Evolutionary conservation across 2,113 vertebrate species (phyloP), one percentile per base, ranked within the genome.

Genomic region (Phaethornis superciliosus): DNA sequence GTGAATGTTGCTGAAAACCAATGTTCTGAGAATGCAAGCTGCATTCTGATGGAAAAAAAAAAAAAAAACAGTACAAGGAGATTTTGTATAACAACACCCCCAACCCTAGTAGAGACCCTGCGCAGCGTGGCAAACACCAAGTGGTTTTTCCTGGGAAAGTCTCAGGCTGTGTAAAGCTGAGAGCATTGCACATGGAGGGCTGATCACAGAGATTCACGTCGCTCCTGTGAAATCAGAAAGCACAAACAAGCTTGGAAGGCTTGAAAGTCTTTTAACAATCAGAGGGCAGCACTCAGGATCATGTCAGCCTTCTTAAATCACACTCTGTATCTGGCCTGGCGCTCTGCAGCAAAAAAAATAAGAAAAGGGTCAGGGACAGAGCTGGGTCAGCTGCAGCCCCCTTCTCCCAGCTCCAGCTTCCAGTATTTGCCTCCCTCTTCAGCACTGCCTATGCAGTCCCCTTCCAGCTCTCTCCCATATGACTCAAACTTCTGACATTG

Each of bases 121-220:
- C 32, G n/a, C 44, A 72, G 40, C 0, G 4, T 89, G 42, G 27
- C 37, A 93, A 85, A 75, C 28, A 49, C 64, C 30, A 52, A 56
- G 46, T 35, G 40, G 40, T 40, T 40, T 85, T 27, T 23, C 35
- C 67, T 69, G 35, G 65, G 76, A 88, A 92, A 72, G 24, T 44
- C 44, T 44, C 37, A 79, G 52, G 89, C 59, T 94, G 81, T n/a
- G 79, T 37, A 94, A 94, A 93, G 15, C 77, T 60, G n/a, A 55
- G 37, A 42, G 79, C 81, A 83, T 4, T 51, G 56, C 56, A 49
- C 32, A 79, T 52, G 81, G 40, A 78, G 67, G 83, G 72, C 47
- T 80, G 47, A 51, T 70, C 60, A 54, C 28, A 6, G 44, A 78
- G 55, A 93, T 74, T 35, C 42, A 23, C 8, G 60, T 10, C 37